These are phyloP conservation scores for Eupleurogrammus muticus DNA, from an alignment of 2,797 vertebrate genomes.

Conservation along the genomic window DNA sequence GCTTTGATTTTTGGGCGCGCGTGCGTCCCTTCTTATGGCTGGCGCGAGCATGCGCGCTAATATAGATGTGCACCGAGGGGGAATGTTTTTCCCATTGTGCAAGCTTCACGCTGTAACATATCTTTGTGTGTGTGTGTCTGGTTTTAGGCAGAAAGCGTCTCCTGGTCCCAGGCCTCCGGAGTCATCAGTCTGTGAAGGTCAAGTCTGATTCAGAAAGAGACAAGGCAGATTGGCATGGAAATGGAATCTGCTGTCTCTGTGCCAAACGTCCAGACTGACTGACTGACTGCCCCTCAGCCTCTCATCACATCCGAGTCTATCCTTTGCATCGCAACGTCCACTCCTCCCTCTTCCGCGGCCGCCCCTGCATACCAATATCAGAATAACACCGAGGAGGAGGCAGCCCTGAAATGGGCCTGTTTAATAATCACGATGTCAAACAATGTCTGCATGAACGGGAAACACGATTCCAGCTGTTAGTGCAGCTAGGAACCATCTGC, in stretches of 20 bases:
- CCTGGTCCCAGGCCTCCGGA: conserved; percentile 74
- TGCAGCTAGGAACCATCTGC: conserved; percentile 72
- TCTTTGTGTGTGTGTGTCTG: conserved; percentile 55
- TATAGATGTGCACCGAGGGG: conserved; percentile 39
- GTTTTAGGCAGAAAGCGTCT: conserved; percentile 74
- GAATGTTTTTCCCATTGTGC: conserved; percentile 66
- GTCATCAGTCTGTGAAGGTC: conserved; percentile 84
- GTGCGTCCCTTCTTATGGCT: conserved; percentile 30
- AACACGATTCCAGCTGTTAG: conserved; percentile 78
- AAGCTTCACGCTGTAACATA: conserved; percentile 50
- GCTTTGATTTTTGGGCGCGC: conserved; percentile 43
- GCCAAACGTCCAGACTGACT: conserved; percentile 82
- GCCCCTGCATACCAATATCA: conserved; percentile 77
- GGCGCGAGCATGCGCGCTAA: conserved; percentile 43
- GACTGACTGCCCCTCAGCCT: conserved; percentile 79
- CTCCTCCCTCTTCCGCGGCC: conserved; percentile 50
- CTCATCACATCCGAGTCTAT: conserved; percentile 78
- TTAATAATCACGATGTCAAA: conserved; percentile 78
- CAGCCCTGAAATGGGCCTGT: conserved; percentile 53
- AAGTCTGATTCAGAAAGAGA: conserved; percentile 81
- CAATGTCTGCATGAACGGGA: conserved; percentile 70
- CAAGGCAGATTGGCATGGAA: conserved; percentile 85
- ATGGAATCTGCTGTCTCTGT: conserved; percentile 83
- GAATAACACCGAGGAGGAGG: conserved; percentile 53
- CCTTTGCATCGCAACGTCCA: conserved; percentile 70